These are phyloP conservation scores for Frankliniella fusca DNA, from an alignment of 2,888 invertebrate genomes.

Conservation along the genomic window DNA sequence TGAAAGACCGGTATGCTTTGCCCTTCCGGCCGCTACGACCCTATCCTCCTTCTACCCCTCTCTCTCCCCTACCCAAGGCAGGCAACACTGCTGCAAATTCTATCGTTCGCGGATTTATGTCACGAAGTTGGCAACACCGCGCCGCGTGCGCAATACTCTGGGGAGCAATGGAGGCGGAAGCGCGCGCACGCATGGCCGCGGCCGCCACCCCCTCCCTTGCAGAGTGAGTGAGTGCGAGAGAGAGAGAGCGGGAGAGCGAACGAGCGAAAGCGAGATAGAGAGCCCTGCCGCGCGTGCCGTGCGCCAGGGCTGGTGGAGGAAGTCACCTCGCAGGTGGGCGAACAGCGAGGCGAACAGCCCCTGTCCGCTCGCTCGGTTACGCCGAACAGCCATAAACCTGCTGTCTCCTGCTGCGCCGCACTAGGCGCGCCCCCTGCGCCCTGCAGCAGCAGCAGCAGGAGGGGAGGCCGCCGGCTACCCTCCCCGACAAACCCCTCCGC, in stretches of 20 bases:
- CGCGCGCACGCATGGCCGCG: not conserved
- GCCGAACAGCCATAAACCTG: not conserved
- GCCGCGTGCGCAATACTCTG: not conserved
- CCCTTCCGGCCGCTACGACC: no score
- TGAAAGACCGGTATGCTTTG: no score
- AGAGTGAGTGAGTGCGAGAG: no score
- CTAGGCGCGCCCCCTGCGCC: not conserved
- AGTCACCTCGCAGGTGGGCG: not conserved
- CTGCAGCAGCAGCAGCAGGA: not conserved
- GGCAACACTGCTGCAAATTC: not conserved
- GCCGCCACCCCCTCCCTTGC: not conserved
- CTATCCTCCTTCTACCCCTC: not conserved
- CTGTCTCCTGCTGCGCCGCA: not conserved
- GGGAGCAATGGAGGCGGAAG: slow-evolving; percentile 9
- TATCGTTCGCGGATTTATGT: slow-evolving; percentile 21
- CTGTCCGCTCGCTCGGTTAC: not conserved
- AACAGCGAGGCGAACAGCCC: not conserved
- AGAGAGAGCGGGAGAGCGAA: no score
- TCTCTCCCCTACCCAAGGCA: not conserved
- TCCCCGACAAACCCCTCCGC: no score
- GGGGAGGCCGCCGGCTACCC: no score
- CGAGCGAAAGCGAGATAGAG: no score
- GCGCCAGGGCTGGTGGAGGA: not conserved
- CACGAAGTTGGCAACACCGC: slow-evolving; percentile 7
- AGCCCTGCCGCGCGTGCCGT: not conserved